Evolutionary conservation across 2,797 vertebrate species (phyloP).

Genomic region (Brotula barbata): DNA sequence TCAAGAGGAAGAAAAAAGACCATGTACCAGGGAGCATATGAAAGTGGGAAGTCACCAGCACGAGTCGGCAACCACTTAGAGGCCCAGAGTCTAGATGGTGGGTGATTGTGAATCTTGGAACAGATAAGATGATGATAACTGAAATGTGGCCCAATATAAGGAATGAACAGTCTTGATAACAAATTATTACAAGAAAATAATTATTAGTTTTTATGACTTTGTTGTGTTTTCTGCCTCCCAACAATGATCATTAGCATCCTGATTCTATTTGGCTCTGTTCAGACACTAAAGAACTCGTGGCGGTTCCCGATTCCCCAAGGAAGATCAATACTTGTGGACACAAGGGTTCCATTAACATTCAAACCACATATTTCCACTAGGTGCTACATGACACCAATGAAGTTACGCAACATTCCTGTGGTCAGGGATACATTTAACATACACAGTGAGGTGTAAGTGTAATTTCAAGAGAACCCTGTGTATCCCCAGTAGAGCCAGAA

Average conservation of each 20-base stretch:
- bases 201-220: constrained; percentile 15
- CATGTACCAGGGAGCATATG: constrained; percentile 10
- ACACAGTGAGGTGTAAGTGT: constrained; percentile 55
- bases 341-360: constrained; percentile 54
- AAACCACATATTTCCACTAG: constrained; percentile 59
- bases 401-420: constrained; percentile 63
- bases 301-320: constrained; percentile 41
- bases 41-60: constrained; percentile 17
- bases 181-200: constrained; percentile 24
- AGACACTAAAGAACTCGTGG: constrained; percentile 39
- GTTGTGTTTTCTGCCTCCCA: too few relatives aligned
- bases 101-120: constrained; percentile 6
- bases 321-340: constrained; percentile 61
- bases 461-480: constrained; percentile 56
- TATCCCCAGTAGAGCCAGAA: constrained; percentile 54
- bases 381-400: constrained; percentile 55
- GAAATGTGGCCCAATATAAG: constrained; percentile 1
- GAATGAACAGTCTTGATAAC: constrained; percentile 1
- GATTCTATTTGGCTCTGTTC: constrained; percentile 13
- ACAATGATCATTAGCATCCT: background rate
- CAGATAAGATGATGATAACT: constrained; percentile 11
- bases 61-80: constrained; percentile 23
- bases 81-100: constrained; percentile 3
- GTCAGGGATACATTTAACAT: constrained; percentile 51
- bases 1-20: constrained; percentile 36